Percentiles rank a stretch among this genome's conserved stretches.
phyloP scores from a whole-genome alignment of 2,113 vertebrate species.

The Rhabdornis inornatus region DNA sequence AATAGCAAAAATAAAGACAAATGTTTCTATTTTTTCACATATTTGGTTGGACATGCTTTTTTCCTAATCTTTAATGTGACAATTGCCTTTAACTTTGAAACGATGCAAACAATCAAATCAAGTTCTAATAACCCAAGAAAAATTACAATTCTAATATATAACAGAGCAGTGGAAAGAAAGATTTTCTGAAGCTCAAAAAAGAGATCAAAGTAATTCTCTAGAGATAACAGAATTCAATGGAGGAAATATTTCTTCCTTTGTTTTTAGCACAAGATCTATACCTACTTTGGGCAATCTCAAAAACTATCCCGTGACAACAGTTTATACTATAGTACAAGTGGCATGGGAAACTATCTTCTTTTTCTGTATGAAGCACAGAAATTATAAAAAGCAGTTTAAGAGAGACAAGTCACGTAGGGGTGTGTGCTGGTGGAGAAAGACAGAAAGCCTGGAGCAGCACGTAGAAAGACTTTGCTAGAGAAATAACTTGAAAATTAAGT shows the following conservation, averaged over 20 bases:
- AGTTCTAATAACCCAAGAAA: background rate
- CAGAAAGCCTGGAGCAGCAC: accelerated
- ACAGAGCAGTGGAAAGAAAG: background rate
- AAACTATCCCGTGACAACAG: background rate
- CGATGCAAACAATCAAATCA: background rate
- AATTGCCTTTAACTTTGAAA: background rate
- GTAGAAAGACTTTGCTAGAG: background rate
- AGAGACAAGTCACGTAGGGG: background rate
- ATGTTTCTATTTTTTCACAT: background rate
- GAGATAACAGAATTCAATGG: background rate
- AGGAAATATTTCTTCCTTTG: background rate
- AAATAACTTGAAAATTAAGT: background rate
- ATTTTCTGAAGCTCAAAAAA: background rate
- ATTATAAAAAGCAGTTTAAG: background rate
- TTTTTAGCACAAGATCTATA: background rate
- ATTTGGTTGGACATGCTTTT: background rate
- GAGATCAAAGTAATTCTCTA: background rate
- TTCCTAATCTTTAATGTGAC: background rate
- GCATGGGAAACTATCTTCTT: background rate
- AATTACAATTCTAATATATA: background rate
- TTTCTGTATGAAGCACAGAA: background rate
- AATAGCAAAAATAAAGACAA: background rate
- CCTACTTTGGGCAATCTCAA: background rate
- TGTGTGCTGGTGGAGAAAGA: background rate
- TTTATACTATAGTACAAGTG: background rate